Base-by-base conservation (phyloP, 2,888 invertebrate genomes). In the Cephonodes hylas region DNA sequence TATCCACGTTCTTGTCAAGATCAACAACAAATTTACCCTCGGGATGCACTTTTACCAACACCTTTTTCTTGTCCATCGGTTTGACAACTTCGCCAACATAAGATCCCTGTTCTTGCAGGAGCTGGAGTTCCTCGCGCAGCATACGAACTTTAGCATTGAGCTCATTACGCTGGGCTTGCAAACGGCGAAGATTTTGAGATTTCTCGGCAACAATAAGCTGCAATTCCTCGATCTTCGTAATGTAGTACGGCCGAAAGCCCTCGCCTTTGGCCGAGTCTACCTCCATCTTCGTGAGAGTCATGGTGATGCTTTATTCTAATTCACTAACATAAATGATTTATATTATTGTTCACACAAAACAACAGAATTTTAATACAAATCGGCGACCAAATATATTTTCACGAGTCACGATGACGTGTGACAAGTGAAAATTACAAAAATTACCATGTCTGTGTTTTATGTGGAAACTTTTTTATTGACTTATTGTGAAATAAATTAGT, bases 21-120 rank as follows among this genome's bases (percentile, higher is more conserved):
- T 99, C 99, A 23, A 99, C 99, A 0, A 99, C 99, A 91, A 99
- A 99, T 93, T 99, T 99, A 66, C 99, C 99, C 90, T 99, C 99
- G 0, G 99, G 99, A 84, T 99, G 99, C 0, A 99, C 99, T 93
- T 99, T 99, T 0, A 99, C 99, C 0, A 99, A 94, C 0, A 99
- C 99, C 88, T 99, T 99, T 91, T 99, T 99, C 88, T 99, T 99
- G 87, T 99, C 99, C 99, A 99, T 99, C 0, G 99, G 99, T 84
- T 99, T 99, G 0, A 99, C 99, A 3, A 99, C 99, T 92, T 99
- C 99, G 8, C 99, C 99, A 2, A 99, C 99, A 91, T 99, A 99
- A 18, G 99, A 99, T 13, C 99, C 99, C 85, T 99, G 99, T 81
- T 99, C 99, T 85, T 97, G 97, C 10, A 99, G 93, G 25, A 99